Evolutionary conservation across 53 echinoderm and acorn worm species (phyloP), one percentile per base, ranked within the genome.

Genomic region (Zoroaster sp.): DNA sequence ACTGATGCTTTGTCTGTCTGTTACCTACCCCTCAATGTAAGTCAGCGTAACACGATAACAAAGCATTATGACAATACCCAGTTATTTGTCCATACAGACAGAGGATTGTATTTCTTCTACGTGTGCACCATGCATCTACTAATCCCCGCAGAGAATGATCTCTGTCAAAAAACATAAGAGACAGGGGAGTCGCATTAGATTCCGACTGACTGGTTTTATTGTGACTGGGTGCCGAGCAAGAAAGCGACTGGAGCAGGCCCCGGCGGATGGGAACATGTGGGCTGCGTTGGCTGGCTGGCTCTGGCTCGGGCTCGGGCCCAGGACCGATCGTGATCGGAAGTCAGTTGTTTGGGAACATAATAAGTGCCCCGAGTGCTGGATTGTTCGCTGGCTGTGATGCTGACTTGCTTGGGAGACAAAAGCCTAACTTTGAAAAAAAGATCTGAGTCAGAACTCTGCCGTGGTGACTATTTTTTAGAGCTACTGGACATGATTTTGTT

Each of bases 131-230:
- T 21, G 63, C 63, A 59, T 59, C 25, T 7, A 34, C 34, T 46
- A 76, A 46, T 76, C 46, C 17, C 18, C 5, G 47, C 17, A 13
- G 33, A 14, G 35, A 12, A 76, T 15, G 12, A 76, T 28, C 76
- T 30, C 7, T 23, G 25, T 14, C 28, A 55, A 54, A 39, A 28
- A 31, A 36, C 1, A 31, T 17, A 49, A 59, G 78, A 35, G 54
- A 15, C 46, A 30, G 32, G 45, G 77, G 52, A 38, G 38, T 55
- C 55, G 78, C 28, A 10, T 78, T 78, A 78, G 52, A 38, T 78
- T 54, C 55, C 59, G 55, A 31, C 40, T 78, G 78, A 78, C 78
- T 59, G 78, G 78, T 38, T 78, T 53, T 18, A 53, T 78, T 78
- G 54, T 53, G 13, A 38, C 38, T 54, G 41, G 40, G 3, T n/a